These are phyloP conservation scores for Philopotamus ludificatus DNA, from an alignment of 1,140 invertebrate genomes.

Conservation along the genomic window DNA sequence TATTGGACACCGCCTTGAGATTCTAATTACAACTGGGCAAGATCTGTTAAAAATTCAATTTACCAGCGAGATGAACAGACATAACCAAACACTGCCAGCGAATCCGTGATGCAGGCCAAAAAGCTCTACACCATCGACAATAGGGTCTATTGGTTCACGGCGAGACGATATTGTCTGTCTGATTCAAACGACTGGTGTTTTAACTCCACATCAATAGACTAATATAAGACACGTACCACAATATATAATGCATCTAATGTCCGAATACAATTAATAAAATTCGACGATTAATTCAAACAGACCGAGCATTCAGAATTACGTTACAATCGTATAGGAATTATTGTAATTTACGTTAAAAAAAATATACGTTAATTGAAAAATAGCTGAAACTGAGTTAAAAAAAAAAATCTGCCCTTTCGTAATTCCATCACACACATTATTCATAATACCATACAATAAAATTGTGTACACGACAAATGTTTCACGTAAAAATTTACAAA, in stretches of 20 bases:
- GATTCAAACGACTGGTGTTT: constrained; percentile 1
- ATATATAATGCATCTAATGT: background rate
- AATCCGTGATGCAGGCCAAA: constrained; percentile 34
- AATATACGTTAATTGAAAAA: background rate
- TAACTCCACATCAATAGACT: constrained; percentile 12
- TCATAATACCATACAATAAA: background rate
- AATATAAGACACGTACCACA: constrained; percentile 11
- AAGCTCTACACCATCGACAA: constrained; percentile 38
- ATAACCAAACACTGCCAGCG: constrained; percentile 1
- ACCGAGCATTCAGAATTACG: too few species aligned
- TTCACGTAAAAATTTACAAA: constrained; percentile 27
- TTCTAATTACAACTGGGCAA: constrained; percentile 35
- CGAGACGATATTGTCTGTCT: constrained; percentile 4
- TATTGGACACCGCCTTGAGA: constrained; percentile 32
- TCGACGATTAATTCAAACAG: too few species aligned
- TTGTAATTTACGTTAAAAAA: background rate
- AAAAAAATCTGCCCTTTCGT: background rate
- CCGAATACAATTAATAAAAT: background rate
- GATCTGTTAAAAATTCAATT: constrained; percentile 21
- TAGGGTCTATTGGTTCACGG: constrained; percentile 35
- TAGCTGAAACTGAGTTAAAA: background rate
- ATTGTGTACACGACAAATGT: too few species aligned
- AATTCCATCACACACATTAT: background rate
- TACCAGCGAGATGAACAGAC: constrained; percentile 7
- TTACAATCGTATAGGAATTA: too few species aligned